Conservation (phyloP, 2,113 vertebrate species). For the Todiramphus chloris region DNA sequence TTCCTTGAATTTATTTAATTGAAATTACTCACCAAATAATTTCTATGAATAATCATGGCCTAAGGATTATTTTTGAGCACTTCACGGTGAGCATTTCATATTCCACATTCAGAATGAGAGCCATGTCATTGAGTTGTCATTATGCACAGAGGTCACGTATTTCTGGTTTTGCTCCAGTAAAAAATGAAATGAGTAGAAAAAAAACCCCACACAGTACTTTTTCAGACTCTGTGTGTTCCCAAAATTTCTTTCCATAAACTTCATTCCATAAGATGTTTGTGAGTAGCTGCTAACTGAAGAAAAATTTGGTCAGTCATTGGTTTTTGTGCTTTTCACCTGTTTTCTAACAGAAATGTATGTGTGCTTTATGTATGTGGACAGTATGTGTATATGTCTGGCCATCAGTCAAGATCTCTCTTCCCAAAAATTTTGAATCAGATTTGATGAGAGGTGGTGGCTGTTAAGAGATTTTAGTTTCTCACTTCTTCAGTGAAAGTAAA, state of each 20-base stretch:
- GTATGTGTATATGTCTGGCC: background rate
- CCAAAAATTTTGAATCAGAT: background rate
- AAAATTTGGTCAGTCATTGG: background rate
- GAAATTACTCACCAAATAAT: slow-evolving; percentile 69
- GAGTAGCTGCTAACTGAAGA: background rate
- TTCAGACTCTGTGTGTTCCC: background rate
- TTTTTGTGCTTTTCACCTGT: background rate
- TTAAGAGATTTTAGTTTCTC: background rate
- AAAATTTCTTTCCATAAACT: background rate
- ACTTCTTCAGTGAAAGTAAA: background rate
- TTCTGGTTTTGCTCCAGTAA: background rate
- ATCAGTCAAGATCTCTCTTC: background rate
- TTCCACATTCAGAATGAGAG: slow-evolving; percentile 21
- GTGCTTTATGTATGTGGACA: background rate
- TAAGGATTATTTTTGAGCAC: slow-evolving; percentile 50
- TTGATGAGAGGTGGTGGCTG: background rate
- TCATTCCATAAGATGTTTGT: background rate
- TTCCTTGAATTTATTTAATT: slow-evolving; percentile 66
- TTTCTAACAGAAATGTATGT: background rate
- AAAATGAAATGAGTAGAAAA: background rate
- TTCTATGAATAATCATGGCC: slow-evolving; percentile 67
- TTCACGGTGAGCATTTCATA: slow-evolving; percentile 7
- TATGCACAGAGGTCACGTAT: slow-evolving; percentile 28
- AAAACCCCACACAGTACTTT: background rate
- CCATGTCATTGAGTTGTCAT: slow-evolving; percentile 37